Base-by-base conservation (phyloP, 2,888 invertebrate genomes). In the Cryptocephalus moraei region DNA sequence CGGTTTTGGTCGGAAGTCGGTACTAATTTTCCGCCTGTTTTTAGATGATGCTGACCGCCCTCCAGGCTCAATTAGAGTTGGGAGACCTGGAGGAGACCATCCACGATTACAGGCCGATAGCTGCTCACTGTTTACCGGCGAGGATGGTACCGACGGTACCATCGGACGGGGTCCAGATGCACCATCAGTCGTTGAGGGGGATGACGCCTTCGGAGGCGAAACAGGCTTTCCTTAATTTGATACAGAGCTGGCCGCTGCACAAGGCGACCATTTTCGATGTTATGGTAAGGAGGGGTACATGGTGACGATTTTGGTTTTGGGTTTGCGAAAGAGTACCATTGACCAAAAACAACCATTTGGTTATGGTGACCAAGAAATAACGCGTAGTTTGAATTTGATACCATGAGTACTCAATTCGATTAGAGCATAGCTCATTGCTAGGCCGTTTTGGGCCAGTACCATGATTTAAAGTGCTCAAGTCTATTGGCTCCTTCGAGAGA, bases 211-310 rank as follows among this genome's bases (percentile, higher is more conserved):
- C 84, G 8, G 87, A 91, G 65, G 90, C 94, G 14, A 91, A 94
- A 72, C 88, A 92, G 67, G 85, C 92, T 8, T 93, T 95, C 67
- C 78, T 95, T 45, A 92, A 93, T 65, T 78, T 95, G 14, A 90
- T 95, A 53, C 86, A 89, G 67, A 89, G 89, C 54, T 95, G 94
- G 94, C 92, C 92, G 32, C 76, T 95, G 46, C 91, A 93, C 54
- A 81, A 88, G 56, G 92, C 94, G 11, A 92, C 92, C 42, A 88
- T 95, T 62, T 95, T 91, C 67, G 93, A 94, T 69, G 94, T 95
- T 39, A 90, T 91, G 84, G 89, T 89, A 65, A 75, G 76, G 67
- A 41, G 32, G 11, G 2, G n/a, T 36, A 4, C 36, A 11, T 6
- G 2, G 6, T 22, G 22, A n/a, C n/a, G n/a, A n/a, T n/a, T n/a